phyloP scores from a whole-genome alignment of 2,113 vertebrate species.

The Poeciliopsis prolifica region DNA sequence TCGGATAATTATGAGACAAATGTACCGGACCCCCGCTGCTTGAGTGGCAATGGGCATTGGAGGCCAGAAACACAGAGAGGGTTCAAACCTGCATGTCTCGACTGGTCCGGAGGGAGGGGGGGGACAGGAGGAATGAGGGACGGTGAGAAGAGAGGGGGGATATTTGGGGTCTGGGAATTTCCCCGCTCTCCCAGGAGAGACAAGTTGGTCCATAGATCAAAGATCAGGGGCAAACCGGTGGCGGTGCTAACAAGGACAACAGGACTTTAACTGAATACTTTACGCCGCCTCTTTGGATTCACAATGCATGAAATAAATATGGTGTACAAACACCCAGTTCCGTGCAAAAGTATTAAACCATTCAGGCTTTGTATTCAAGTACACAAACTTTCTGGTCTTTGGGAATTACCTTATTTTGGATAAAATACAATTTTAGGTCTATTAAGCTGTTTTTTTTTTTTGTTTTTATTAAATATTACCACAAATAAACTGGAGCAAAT shows the following conservation, averaged over 20 bases:
- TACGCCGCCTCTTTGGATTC: constrained; percentile 29
- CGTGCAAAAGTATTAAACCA: not conserved
- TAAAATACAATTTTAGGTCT: not conserved
- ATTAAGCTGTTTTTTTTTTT: not conserved
- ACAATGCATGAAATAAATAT: not conserved
- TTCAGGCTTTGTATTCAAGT: no score
- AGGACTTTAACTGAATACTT: constrained; percentile 31
- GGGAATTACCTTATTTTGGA: not conserved
- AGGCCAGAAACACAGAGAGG: constrained; percentile 68
- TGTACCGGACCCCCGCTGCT: constrained; percentile 72
- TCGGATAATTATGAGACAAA: constrained; percentile 82
- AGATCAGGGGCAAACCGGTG: constrained; percentile 62
- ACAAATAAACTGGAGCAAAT: not conserved
- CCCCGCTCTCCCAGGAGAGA: constrained; percentile 65
- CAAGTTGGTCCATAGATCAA: constrained; percentile 59
- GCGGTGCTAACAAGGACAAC: constrained; percentile 42
- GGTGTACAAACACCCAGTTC: constrained; percentile 12
- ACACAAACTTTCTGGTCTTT: not conserved
- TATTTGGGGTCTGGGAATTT: constrained; percentile 72
- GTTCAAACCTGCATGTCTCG: constrained; percentile 72
- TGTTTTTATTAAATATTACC: not conserved
- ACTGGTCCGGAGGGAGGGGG: constrained; percentile 56
- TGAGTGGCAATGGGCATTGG: constrained; percentile 74
- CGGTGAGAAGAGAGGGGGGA: constrained; percentile 21
- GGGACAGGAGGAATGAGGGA: constrained; percentile 50